A percentile compares a stretch with the other conserved stretches of the same genome.
Evolutionary conservation across 2,888 invertebrate genomes (phyloP).

Genomic region (Acrobasis repandana): DNA sequence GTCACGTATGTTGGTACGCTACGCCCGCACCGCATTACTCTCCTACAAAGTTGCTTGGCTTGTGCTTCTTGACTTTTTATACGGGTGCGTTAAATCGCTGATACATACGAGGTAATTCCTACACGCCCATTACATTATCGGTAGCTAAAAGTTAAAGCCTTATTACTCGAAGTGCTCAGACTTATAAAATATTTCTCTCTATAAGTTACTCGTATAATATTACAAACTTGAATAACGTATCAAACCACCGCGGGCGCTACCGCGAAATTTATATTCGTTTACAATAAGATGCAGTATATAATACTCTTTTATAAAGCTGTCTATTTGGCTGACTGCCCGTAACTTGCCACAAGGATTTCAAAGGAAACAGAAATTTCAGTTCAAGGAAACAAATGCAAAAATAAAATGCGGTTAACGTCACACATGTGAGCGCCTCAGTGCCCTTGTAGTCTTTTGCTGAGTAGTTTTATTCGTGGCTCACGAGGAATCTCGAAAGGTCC

Average conservation of each 20-base stretch:
- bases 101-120: slow-evolving; percentile 27
- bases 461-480: slow-evolving; percentile 52
- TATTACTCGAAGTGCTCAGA: slow-evolving; percentile 29
- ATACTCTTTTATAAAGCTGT: slow-evolving; percentile 67
- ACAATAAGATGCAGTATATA: slow-evolving; percentile 56
- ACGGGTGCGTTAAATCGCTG: slow-evolving; percentile 43
- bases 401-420: slow-evolving; percentile 75
- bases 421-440: slow-evolving; percentile 58
- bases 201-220: slow-evolving; percentile 21
- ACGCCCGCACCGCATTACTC: slow-evolving; percentile 59
- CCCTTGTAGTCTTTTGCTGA: slow-evolving; percentile 54
- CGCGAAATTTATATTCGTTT: slow-evolving; percentile 57
- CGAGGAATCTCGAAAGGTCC: slow-evolving; percentile 53
- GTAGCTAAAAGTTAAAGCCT: slow-evolving; percentile 20
- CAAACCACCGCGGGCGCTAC: slow-evolving; percentile 40
- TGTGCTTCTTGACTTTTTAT: slow-evolving; percentile 54
- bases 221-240: slow-evolving; percentile 32
- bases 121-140: slow-evolving; percentile 28
- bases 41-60: slow-evolving; percentile 49
- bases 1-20: slow-evolving; percentile 67
- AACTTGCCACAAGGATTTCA: slow-evolving; percentile 62
- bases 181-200: slow-evolving; percentile 27
- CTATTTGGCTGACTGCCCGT: slow-evolving; percentile 72
- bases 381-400: slow-evolving; percentile 68
- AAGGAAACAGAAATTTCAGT: slow-evolving; percentile 65